These are phyloP conservation scores for Drosophila repletoides DNA, from an alignment of 1,140 invertebrate species.

Conservation along the genomic window DNA sequence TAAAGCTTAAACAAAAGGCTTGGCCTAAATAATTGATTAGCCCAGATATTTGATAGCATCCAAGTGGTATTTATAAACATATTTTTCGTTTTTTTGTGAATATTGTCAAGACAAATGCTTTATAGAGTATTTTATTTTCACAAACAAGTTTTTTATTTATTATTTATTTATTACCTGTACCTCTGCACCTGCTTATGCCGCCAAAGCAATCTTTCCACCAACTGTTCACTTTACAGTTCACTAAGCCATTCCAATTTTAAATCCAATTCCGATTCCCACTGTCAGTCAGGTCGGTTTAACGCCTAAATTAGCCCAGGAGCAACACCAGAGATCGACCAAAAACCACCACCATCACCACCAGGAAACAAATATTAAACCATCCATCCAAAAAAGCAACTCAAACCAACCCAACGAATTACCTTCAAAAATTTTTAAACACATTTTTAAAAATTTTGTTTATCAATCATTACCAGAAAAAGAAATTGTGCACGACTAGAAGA, in stretches of 20 bases:
- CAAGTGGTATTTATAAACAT: too few species aligned
- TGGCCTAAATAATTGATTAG: too few species aligned
- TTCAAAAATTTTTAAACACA: conserved; percentile 53
- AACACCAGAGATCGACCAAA: conserved; percentile 3
- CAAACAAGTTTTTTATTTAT: neutral
- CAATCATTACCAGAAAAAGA: too few species aligned
- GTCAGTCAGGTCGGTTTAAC: conserved; percentile 45
- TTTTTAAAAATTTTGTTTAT: too few species aligned
- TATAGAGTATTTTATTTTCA: neutral
- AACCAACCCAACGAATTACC: conserved; percentile 38
- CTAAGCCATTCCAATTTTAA: neutral
- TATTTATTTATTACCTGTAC: neutral
- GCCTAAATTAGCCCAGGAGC: conserved; percentile 62
- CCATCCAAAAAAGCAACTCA: conserved; percentile 8
- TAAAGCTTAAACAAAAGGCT: too few species aligned
- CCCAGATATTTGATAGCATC: too few species aligned
- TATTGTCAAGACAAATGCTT: too few species aligned
- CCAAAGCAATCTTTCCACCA: conserved; percentile 41
- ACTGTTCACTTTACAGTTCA: conserved; percentile 58
- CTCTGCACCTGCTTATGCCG: conserved; percentile 3
- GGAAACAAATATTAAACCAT: conserved; percentile 1
- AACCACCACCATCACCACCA: conserved; percentile 23
- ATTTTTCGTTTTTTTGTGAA: too few species aligned
- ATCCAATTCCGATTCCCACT: conserved; percentile 14
- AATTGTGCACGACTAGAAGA: neutral